These are phyloP conservation scores for Prunella strophiata DNA, from an alignment of 2,797 vertebrate species.

Conservation along the genomic window DNA sequence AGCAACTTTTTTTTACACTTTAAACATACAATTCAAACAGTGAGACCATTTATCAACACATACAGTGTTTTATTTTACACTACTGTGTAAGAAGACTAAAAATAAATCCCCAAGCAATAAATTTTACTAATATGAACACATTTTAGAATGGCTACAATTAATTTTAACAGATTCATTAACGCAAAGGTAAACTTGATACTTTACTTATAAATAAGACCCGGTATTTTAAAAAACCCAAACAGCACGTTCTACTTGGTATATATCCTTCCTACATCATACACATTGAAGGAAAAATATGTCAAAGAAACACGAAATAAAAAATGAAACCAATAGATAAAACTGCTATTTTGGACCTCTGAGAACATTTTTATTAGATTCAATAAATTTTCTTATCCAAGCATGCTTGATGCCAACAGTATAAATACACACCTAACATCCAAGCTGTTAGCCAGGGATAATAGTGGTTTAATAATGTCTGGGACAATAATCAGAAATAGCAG, in stretches of 20 bases:
- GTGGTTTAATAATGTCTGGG: background rate
- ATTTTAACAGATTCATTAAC: background rate
- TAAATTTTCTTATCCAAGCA: background rate
- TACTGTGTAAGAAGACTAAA: background rate
- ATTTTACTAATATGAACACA: background rate
- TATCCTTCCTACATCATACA: background rate
- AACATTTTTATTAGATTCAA: background rate
- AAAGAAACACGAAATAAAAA: background rate
- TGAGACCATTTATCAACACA: background rate
- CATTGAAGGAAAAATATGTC: background rate
- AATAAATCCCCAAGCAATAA: background rate
- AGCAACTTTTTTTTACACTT: background rate
- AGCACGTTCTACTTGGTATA: background rate
- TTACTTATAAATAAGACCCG: background rate
- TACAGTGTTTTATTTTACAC: background rate
- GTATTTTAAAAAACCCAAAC: rapidly evolving
- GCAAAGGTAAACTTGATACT: background rate
- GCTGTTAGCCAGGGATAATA: background rate
- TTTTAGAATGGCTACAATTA: background rate
- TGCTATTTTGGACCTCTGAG: background rate
- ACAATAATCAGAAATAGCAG: background rate
- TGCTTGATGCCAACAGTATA: background rate
- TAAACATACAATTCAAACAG: background rate
- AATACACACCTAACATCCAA: background rate
- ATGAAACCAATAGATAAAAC: background rate